Conservation (phyloP, 2,888 invertebrate genomes). For the Gymnoscelis rufifasciata region DNA sequence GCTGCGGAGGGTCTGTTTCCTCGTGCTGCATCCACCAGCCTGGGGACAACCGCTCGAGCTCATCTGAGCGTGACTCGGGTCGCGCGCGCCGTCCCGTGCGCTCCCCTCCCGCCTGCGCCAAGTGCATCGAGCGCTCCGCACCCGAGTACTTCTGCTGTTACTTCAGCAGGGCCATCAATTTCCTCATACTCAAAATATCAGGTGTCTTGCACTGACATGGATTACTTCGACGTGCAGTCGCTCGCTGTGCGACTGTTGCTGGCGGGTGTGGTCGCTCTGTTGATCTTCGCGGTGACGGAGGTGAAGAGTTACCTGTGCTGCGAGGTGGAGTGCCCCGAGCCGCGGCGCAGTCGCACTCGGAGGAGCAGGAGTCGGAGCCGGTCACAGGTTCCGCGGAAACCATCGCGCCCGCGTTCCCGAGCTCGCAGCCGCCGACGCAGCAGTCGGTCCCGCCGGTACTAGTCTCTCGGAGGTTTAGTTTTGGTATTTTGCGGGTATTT, state of each 20-base stretch:
- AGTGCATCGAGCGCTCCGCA: no score
- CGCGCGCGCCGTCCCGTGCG: no score
- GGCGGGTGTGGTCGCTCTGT: background rate
- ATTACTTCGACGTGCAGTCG: background rate
- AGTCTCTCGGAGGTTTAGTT: background rate
- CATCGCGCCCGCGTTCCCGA: background rate
- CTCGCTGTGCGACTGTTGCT: background rate
- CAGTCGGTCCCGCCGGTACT: no score
- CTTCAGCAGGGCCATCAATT: background rate
- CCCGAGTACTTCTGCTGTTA: no score
- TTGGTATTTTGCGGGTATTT: background rate
- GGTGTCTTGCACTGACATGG: background rate
- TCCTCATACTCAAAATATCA: background rate
- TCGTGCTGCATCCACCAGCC: no score
- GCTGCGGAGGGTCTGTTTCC: no score
- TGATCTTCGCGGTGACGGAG: background rate
- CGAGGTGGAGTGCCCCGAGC: no score
- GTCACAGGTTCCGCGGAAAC: background rate
- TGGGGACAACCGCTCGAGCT: no score
- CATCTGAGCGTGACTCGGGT: no score
- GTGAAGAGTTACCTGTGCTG: background rate
- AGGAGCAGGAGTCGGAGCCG: background rate
- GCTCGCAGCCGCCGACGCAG: background rate
- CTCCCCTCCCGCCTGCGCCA: no score
- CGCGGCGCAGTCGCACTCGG: no score